phyloP scores from a whole-genome alignment of 2,113 vertebrate genomes.

The Chionomys nivalis region DNA sequence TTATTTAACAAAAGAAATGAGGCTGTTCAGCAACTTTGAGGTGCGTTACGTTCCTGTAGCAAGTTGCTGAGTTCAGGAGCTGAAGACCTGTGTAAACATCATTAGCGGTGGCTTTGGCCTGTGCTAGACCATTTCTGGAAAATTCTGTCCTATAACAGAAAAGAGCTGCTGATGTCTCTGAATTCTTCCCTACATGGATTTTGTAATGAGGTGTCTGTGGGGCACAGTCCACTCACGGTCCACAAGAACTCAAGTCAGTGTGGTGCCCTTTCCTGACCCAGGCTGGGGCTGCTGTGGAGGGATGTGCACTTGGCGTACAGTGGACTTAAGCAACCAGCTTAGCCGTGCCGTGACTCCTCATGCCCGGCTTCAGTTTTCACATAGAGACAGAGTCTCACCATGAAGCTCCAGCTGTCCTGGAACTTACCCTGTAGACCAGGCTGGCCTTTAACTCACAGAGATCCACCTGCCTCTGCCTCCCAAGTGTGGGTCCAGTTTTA shows the following conservation, averaged over 20 bases:
- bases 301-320: neutral
- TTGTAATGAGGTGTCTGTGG: neutral
- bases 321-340: neutral
- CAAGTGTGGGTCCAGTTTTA: neutral
- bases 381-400: neutral
- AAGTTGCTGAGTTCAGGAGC: neutral
- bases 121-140: neutral
- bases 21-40: neutral
- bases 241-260: neutral
- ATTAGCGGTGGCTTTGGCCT: neutral
- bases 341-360: too few relatives aligned
- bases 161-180: rapidly evolving
- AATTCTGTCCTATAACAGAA: neutral
- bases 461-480: neutral
- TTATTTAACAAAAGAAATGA: neutral
- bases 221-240: neutral
- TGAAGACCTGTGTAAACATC: neutral
- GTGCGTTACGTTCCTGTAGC: neutral
- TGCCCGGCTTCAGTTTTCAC: neutral
- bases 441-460: neutral
- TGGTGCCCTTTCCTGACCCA: neutral
- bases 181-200: neutral
- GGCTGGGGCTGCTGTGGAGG: neutral
- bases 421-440: neutral
- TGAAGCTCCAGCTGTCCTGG: neutral